phyloP scores from a whole-genome alignment of 37 sponge, comb jelly and placozoan genomes.

The Ephydatia muelleri region DNA sequence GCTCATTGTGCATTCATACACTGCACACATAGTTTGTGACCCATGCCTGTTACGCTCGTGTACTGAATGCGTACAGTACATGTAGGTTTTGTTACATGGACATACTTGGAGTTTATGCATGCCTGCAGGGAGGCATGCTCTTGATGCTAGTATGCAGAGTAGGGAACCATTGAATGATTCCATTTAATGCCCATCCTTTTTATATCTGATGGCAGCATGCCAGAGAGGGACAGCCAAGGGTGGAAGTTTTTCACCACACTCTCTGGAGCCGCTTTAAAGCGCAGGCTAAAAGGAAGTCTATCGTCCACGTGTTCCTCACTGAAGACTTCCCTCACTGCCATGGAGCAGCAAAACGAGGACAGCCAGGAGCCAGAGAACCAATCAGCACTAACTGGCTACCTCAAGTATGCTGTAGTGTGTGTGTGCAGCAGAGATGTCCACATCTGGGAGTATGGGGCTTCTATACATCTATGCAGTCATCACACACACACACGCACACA shows the following conservation, averaged over 20 bases:
- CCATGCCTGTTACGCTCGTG: neutral
- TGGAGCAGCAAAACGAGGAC: conserved; percentile 12
- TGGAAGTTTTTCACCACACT: conserved; percentile 38
- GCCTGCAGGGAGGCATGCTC: too few species aligned
- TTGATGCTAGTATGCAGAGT: too few species aligned
- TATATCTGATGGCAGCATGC: conserved; percentile 4
- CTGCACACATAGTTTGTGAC: neutral
- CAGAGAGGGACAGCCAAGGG: conserved; percentile 53
- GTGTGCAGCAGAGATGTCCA: too few species aligned
- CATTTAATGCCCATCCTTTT: too few species aligned
- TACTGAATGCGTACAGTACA: too few species aligned
- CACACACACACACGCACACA: too few species aligned
- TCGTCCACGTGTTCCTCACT: conserved; percentile 8
- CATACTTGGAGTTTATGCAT: too few species aligned
- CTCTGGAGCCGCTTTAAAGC: conserved; percentile 7
- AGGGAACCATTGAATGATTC: neutral
- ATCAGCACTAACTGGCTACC: neutral
- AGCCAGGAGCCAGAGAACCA: neutral
- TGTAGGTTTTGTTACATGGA: too few species aligned
- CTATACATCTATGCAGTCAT: too few species aligned
- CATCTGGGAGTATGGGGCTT: too few species aligned
- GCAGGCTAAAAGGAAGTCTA: conserved; percentile 43
- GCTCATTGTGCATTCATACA: neutral
- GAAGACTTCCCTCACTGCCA: conserved; percentile 6
- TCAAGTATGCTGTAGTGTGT: neutral